A percentile compares a stretch with the other conserved stretches of the same genome.
phyloP scores from a whole-genome alignment of 2,888 invertebrate species.

The Protodeltote pygarga region DNA sequence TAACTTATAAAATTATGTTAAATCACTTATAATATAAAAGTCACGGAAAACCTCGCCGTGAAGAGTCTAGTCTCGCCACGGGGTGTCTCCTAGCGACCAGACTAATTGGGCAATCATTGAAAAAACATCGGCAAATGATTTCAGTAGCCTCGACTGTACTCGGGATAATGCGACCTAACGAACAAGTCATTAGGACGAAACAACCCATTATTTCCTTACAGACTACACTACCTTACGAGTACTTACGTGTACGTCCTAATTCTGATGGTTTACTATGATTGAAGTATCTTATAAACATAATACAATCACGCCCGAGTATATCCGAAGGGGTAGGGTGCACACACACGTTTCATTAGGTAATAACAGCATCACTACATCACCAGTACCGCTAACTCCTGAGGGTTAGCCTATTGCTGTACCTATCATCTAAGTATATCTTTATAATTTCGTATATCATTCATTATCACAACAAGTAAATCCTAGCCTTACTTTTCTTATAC shows the following conservation, averaged over 20 bases:
- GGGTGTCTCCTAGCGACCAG: constrained; percentile 29
- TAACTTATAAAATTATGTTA: not conserved
- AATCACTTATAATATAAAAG: not conserved
- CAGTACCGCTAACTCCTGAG: no score
- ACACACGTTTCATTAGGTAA: no score
- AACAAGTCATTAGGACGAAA: constrained; percentile 25
- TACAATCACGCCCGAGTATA: no score
- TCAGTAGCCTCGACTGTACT: constrained; percentile 18
- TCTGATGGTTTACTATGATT: constrained; percentile 19
- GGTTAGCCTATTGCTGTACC: no score
- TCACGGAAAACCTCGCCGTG: not conserved
- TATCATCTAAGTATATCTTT: no score
- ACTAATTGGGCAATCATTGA: constrained; percentile 28
- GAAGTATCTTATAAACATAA: not conserved
- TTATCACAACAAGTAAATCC: no score
- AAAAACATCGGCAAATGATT: constrained; percentile 20
- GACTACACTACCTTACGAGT: constrained; percentile 1
- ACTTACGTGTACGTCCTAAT: constrained; percentile 18
- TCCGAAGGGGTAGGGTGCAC: no score
- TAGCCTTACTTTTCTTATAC: no score
- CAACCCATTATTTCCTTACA: constrained; percentile 21
- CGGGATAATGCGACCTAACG: constrained; percentile 40
- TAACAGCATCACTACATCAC: no score
- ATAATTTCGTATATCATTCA: no score
- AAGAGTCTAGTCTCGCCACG: constrained; percentile 1